Evolutionary conservation across 2,113 vertebrate genomes (phyloP), one percentile per base, ranked within the genome.

Genomic region (Arvicanthis niloticus): DNA sequence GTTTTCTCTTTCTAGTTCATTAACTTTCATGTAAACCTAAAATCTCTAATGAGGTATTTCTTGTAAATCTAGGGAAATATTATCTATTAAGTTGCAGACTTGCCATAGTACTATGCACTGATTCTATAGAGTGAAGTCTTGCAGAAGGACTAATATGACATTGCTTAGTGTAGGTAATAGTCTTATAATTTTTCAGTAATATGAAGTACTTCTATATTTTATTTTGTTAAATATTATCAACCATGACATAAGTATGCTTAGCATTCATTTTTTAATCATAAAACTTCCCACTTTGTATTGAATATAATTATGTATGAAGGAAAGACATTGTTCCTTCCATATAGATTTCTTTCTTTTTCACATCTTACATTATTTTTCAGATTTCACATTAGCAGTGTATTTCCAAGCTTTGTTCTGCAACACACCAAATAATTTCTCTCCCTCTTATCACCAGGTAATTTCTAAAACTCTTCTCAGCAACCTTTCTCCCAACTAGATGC

Each of bases 391-490:
- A 62, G 24, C 3, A 40, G 40, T 68, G 29, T 88, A n/a, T 88
- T 97, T 91, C 45, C 31, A 93, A 93, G 85, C 45, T 95, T 67
- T 93, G 26, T 67, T 96, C 94, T 95, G 26, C 51, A 96, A 97
- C 78, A 96, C 86, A 93, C 86, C 89, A 95, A 98, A 95, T 97
- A 97, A 97, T 98, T 97, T 97, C 97, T 97, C 95, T 97, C 65
- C 93, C 40, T 98, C 82, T 93, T 93, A 97, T 95, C 91, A 97
- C 9, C 16, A 95, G 89, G 91, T 97, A 98, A 93, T 98, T 98
- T 97, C 88, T 93, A 31, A 97, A 97, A 88, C 68, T 97, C 93
- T 97, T 97, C 91, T 96, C 31, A 92, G 96, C 53, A 98, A 96
- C 87, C 93, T 60, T 98, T 97, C 95, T 97, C 90, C 91, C 96